Evolutionary conservation across 2,113 vertebrate species (phyloP).

Genomic region (Ornithorhynchus anatinus): DNA sequence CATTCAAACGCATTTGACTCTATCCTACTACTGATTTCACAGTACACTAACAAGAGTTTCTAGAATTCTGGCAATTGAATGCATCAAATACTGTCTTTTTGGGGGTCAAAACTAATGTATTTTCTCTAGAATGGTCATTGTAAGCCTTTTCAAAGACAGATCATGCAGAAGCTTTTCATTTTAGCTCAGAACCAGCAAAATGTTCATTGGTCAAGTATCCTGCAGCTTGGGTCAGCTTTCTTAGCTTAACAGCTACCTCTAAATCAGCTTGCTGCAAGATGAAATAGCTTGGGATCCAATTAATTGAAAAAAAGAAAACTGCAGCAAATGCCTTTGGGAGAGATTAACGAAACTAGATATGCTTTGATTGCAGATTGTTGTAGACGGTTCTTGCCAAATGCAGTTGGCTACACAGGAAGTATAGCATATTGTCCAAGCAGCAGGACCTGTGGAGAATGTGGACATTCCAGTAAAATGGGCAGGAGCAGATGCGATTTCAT

Average conservation of each 20-base stretch:
- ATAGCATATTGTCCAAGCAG: slow-evolving; percentile 53
- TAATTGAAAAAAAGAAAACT: slow-evolving; percentile 47
- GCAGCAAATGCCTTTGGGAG: slow-evolving; percentile 33
- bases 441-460: slow-evolving; percentile 28
- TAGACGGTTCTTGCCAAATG: slow-evolving; percentile 43
- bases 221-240: slow-evolving; percentile 36
- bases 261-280: slow-evolving; percentile 38
- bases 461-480: slow-evolving; percentile 33
- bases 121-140: too few species aligned
- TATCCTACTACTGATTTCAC: too few species aligned
- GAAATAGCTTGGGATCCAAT: slow-evolving; percentile 59
- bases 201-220: slow-evolving; percentile 12
- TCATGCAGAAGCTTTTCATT: slow-evolving; percentile 18
- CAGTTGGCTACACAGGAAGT: slow-evolving; percentile 45
- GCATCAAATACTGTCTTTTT: too few species aligned
- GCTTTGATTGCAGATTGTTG: slow-evolving; percentile 56
- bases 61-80: too few species aligned
- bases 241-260: slow-evolving; percentile 34
- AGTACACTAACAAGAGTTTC: too few species aligned
- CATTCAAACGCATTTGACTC: too few species aligned
- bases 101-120: too few species aligned
- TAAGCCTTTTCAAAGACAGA: too few species aligned
- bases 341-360: slow-evolving; percentile 57
- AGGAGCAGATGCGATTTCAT: neutral
- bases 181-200: slow-evolving; percentile 25